Evolutionary conservation across 2,797 vertebrate genomes (phyloP).

Genomic region (Adrianichthys oophorus): DNA sequence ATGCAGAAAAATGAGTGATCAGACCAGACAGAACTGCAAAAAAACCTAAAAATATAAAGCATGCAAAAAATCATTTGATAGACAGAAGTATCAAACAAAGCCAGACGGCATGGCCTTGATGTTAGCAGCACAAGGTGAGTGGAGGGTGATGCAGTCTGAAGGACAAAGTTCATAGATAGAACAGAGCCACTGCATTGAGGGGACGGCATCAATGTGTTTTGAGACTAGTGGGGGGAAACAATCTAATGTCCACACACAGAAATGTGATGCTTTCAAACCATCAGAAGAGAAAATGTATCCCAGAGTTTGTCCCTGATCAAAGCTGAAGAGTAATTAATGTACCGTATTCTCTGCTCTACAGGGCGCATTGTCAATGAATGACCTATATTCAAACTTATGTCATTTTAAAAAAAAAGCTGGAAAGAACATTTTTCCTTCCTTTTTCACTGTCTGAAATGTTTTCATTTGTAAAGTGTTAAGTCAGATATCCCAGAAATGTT

Average conservation of each 20-base stretch:
- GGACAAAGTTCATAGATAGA: constrained; percentile 3
- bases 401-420: no score
- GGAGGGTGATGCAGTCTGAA: constrained; percentile 19
- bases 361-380: no score
- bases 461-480: no score
- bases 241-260: not conserved
- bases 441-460: no score
- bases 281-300: no score
- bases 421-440: no score
- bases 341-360: no score
- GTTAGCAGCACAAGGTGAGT: constrained; percentile 22
- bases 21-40: constrained; percentile 18
- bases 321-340: no score
- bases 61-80: constrained; percentile 29
- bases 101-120: constrained; percentile 28
- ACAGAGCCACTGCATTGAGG: constrained; percentile 5
- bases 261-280: not conserved
- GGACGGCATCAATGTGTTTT: constrained; percentile 13
- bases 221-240: not conserved
- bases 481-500: no score
- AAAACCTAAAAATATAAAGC: constrained; percentile 25
- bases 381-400: no score
- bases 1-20: not conserved
- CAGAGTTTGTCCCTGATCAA: no score
- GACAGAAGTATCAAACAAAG: constrained; percentile 36